Conservation (phyloP, 2,113 vertebrate genomes). For the Thunnus thynnus region DNA sequence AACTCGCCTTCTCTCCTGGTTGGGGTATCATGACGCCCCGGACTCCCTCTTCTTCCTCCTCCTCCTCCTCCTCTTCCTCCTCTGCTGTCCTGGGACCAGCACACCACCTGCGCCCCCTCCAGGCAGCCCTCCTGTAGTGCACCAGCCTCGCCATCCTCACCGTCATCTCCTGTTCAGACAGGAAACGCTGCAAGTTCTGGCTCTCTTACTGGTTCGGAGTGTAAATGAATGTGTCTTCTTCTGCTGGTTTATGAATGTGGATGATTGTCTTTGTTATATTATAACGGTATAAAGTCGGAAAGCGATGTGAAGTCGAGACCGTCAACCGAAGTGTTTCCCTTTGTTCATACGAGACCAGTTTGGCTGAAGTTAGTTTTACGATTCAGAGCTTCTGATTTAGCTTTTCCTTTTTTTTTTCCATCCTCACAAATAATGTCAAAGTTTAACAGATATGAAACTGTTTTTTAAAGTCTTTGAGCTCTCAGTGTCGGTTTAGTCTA, state of each 20-base stretch:
- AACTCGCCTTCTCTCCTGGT: slow-evolving; percentile 63
- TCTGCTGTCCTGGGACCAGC: slow-evolving; percentile 29
- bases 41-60: slow-evolving; percentile 46
- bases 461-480: background rate
- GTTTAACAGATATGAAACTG: background rate
- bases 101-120: slow-evolving; percentile 52
- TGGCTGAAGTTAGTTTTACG: background rate
- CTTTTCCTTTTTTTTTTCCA: background rate
- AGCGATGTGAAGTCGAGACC: background rate
- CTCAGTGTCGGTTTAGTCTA: background rate
- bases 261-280: background rate
- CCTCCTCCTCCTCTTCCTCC: slow-evolving; percentile 26
- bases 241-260: slow-evolving; percentile 4
- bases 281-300: background rate
- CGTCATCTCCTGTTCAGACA: background rate
- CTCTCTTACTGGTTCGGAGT: background rate
- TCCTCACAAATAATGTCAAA: background rate
- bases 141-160: slow-evolving; percentile 13
- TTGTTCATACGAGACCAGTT: slow-evolving; percentile 8
- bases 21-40: slow-evolving; percentile 80
- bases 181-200: background rate
- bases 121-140: slow-evolving; percentile 46
- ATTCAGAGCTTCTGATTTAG: background rate
- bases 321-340: slow-evolving; percentile 17
- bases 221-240: background rate